Evolutionary conservation across 2,113 vertebrate genomes (phyloP), one percentile per base, ranked within the genome.

Genomic region (Emydocephalus ijimae): DNA sequence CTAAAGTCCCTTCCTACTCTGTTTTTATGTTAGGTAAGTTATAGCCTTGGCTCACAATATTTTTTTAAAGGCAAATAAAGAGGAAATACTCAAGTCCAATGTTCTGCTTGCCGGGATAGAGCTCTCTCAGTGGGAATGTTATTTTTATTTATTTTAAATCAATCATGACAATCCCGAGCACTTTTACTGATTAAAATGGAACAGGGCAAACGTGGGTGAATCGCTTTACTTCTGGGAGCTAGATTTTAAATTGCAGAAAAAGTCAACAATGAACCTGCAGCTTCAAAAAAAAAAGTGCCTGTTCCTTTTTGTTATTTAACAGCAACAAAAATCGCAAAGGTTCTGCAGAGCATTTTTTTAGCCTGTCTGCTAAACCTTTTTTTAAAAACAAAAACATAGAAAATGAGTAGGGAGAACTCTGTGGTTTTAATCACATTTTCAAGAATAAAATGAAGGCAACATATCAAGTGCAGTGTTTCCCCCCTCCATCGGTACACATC

Each of bases 381-480:
- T 87, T 55, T 21, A 7, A 57, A 86, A 89, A 86, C 61, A 92
- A 93, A 94, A 74, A 94, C 92, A 90, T 93, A 56, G 43, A 23
- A 55, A 88, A 85, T 39, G 69, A 18, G 69, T 34, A 54, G 54
- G 89, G 61, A 92, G 23, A 93, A 93, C 89, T 93, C 87, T 54
- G 57, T 29, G 89, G 92, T 95, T 97, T 96, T 94, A 95, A 96
- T 97, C 96, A 95, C 74, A 90, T 94, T 96, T 96, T 97, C 97
- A 95, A 95, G 94, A n/a, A 0, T 88, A 54, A 91, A 96, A 74
- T 94, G 81, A 96, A 97, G 93, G 92, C 95, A 91, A 96, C 95
- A 95, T 93, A 96, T 97, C 97, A 96, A 90, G 64, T 20, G 61
- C 89, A 91, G 61, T 94, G n/a, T 90, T 85, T 24, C 91, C 93